Evolutionary conservation across 2,888 invertebrate species (phyloP).

Genomic region (Sinhomidia bicolor): DNA sequence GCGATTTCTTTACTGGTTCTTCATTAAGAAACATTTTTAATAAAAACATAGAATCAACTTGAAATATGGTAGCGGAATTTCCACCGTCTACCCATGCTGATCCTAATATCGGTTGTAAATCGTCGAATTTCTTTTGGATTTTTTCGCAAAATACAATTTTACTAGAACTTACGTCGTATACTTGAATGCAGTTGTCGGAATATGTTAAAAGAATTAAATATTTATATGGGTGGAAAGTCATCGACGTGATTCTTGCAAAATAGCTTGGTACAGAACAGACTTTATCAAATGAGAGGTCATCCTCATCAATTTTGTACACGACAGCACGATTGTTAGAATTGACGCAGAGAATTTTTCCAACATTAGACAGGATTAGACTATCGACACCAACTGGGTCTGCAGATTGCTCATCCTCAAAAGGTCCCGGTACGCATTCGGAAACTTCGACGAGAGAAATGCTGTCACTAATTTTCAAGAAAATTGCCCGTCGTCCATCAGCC

Average conservation of each 20-base stretch:
- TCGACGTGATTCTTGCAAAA: conserved; percentile 62
- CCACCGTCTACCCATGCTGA: conserved; percentile 75
- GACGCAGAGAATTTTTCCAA: conserved; percentile 57
- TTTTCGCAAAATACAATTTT: conserved; percentile 69
- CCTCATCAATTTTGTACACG: conserved; percentile 50
- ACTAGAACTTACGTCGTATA: conserved; percentile 69
- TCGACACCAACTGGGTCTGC: conserved; percentile 42
- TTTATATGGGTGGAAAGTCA: conserved; percentile 73
- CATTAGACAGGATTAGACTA: neutral
- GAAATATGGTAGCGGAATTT: conserved; percentile 67
- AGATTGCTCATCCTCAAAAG: conserved; percentile 37
- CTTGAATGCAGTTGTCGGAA: conserved; percentile 74
- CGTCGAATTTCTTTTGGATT: conserved; percentile 70
- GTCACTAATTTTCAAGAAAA: conserved; percentile 52
- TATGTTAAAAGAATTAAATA: conserved; percentile 73
- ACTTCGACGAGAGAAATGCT: conserved; percentile 12
- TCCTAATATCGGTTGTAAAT: conserved; percentile 75
- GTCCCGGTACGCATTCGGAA: conserved; percentile 45
- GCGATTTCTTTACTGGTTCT: conserved; percentile 59
- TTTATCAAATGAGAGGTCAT: conserved; percentile 37
- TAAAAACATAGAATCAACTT: conserved; percentile 73
- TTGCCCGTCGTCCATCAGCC: conserved; percentile 59
- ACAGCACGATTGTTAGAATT: conserved; percentile 50
- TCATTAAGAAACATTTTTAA: conserved; percentile 68
- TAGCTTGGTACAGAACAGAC: conserved; percentile 68